Evolutionary conservation across 2,113 vertebrate species (phyloP).

Genomic region (Chinchilla lanigera): DNA sequence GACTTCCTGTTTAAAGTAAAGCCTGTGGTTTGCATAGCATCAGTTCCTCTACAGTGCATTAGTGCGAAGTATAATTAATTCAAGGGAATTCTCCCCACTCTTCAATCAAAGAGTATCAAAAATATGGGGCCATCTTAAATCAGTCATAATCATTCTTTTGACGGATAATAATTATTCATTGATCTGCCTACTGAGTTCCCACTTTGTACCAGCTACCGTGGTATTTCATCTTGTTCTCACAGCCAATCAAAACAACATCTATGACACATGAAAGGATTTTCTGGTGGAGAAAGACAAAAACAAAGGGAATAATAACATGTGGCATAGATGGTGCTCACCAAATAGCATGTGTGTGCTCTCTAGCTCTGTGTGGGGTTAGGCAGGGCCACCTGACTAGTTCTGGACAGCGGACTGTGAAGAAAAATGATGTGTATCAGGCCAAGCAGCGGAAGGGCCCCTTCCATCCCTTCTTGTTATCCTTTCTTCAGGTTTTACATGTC

Average conservation of each 20-base stretch:
- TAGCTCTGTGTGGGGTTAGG: neutral
- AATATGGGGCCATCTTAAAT: neutral
- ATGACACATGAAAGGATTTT: neutral
- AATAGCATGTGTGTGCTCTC: neutral
- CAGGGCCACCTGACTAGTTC: neutral
- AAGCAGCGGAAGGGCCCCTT: neutral
- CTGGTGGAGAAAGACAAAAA: neutral
- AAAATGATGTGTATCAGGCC: accelerated
- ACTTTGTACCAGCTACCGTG: neutral
- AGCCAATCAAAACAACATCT: neutral
- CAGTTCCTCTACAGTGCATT: neutral
- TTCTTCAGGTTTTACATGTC: neutral
- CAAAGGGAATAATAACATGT: neutral
- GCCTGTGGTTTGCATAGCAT: neutral
- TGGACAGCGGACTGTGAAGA: neutral
- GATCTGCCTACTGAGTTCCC: neutral
- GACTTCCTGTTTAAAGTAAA: neutral
- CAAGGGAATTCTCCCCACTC: neutral
- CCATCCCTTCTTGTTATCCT: neutral
- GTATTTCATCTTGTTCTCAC: neutral
- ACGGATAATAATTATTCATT: too few relatives aligned
- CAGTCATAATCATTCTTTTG: neutral
- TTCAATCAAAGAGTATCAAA: neutral
- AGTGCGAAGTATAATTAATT: neutral
- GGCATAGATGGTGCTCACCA: neutral